Evolutionary conservation across 2,888 invertebrate species (phyloP).

Genomic region (Parelbella ahira): DNA sequence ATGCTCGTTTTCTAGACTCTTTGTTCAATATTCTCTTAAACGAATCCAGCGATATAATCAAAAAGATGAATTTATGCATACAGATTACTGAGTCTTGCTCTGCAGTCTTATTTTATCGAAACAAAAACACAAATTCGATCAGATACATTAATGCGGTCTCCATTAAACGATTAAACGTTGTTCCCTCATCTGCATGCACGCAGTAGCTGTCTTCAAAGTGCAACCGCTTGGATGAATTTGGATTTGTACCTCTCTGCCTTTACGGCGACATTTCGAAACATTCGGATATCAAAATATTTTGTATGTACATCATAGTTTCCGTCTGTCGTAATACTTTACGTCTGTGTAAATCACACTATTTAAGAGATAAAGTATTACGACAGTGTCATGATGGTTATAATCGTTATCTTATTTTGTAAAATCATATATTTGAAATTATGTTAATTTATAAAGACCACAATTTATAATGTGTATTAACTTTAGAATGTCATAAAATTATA

Average conservation of each 20-base stretch:
- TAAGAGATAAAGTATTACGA: too few species aligned
- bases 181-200: slow-evolving; percentile 70
- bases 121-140: slow-evolving; percentile 53
- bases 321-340: too few species aligned
- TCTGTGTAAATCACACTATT: too few species aligned
- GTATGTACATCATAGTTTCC: not conserved
- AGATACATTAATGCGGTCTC: slow-evolving; percentile 68
- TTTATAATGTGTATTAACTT: too few species aligned
- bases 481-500: too few species aligned
- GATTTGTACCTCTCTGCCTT: slow-evolving; percentile 43
- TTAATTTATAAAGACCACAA: too few species aligned
- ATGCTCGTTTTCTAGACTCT: slow-evolving; percentile 14
- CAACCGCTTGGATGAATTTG: slow-evolving; percentile 63
- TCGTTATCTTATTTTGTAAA: too few species aligned
- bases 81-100: slow-evolving; percentile 24
- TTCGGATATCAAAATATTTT: not conserved
- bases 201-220: slow-evolving; percentile 61
- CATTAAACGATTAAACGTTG: slow-evolving; percentile 72
- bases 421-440: too few species aligned
- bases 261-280: slow-evolving; percentile 31
- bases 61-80: slow-evolving; percentile 27
- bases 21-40: slow-evolving; percentile 23
- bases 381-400: too few species aligned
- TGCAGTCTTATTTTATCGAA: slow-evolving; percentile 31
- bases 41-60: slow-evolving; percentile 31